These are phyloP conservation scores for Pterocles gutturalis DNA, from an alignment of 2,113 vertebrate species.

Conservation along the genomic window DNA sequence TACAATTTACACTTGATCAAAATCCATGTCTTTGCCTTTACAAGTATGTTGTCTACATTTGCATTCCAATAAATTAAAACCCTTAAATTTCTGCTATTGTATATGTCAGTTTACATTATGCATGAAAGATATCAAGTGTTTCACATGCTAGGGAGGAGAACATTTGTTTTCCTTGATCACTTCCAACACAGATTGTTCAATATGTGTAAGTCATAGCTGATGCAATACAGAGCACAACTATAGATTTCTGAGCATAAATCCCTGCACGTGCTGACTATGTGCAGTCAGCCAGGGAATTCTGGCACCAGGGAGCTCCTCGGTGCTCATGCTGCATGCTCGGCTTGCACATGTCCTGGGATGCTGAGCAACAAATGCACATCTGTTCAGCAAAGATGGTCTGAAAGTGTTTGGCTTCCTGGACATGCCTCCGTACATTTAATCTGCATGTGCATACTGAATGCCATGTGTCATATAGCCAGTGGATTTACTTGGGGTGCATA, in stretches of 20 bases:
- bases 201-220: background rate
- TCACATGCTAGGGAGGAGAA: background rate
- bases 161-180: background rate
- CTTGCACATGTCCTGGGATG: accelerated
- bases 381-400: background rate
- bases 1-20: background rate
- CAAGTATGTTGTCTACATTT: background rate
- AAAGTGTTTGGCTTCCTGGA: background rate
- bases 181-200: background rate
- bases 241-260: background rate
- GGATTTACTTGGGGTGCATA: background rate
- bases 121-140: background rate
- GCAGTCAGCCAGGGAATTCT: background rate
- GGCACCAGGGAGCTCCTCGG: background rate
- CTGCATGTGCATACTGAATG: background rate
- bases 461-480: background rate
- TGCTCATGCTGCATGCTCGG: accelerated
- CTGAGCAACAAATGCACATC: background rate
- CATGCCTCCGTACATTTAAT: background rate
- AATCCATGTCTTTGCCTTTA: background rate
- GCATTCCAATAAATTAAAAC: background rate
- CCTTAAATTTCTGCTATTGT: background rate
- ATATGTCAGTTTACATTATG: background rate
- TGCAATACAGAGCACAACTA: background rate
- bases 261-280: background rate